Conservation (phyloP, 1,140 invertebrate genomes). For the Parasteatoda tepidariorum region DNA sequence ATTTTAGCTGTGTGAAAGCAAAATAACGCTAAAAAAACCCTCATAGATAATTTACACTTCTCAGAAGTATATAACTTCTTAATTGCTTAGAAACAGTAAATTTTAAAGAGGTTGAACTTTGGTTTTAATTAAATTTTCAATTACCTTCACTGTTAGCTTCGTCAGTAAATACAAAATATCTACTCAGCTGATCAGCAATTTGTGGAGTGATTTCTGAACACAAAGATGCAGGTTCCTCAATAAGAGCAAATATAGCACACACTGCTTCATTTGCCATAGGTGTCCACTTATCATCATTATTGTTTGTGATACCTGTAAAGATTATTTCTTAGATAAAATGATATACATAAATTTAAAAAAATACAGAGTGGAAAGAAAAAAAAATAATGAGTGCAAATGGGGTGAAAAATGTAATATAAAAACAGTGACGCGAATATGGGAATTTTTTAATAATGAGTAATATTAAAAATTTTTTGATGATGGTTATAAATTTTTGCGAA, state of each 20-base stretch:
- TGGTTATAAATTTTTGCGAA: neutral
- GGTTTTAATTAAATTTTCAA: too few species aligned
- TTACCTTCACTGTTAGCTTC: too few species aligned
- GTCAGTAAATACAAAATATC: too few species aligned
- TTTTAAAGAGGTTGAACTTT: too few species aligned
- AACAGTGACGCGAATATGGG: too few species aligned
- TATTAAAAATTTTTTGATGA: neutral
- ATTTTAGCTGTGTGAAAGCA: too few species aligned
- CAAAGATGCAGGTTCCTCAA: constrained; percentile 69
- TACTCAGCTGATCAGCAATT: neutral
- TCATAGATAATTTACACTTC: too few species aligned
- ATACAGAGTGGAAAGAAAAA: neutral
- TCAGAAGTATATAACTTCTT: too few species aligned
- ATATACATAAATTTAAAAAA: neutral
- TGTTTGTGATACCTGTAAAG: constrained; percentile 19
- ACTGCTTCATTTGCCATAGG: constrained; percentile 75
- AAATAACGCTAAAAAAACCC: too few species aligned
- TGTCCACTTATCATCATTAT: constrained; percentile 71
- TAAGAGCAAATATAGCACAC: constrained; percentile 73
- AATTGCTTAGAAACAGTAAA: too few species aligned
- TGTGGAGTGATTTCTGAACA: constrained; percentile 30
- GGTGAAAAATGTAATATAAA: neutral
- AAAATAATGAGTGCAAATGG: neutral
- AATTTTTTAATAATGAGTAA: neutral
- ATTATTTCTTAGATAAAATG: neutral